Base-by-base conservation (phyloP, 53 echinoderm and acorn worm species). In the Echinarachnius parma region DNA sequence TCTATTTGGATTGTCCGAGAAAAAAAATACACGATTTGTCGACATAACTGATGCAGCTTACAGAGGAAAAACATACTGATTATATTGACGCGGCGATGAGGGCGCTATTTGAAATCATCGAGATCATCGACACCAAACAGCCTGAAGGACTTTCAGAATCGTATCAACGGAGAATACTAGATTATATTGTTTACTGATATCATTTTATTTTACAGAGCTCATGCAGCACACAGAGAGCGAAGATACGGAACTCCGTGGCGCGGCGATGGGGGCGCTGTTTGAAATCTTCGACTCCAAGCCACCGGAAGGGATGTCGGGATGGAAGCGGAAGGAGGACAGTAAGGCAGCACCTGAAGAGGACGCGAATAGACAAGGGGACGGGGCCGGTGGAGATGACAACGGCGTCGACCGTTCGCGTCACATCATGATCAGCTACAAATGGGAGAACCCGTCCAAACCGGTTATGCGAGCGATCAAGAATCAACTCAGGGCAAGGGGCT, bases 361-460 rank as follows among this genome's bases (percentile, higher is more conserved):
- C 22, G 14, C 46, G 39, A n/a, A n/a, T n/a, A n/a, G n/a, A n/a
- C 42, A 63, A 44, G 39, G 13, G 7, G 50, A 49, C 10, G 50
- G 19, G 19, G 4, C 50, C 11, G 19, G 18, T 14, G 57, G 4
- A 28, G 29, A 27, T 3, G 49, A 48, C 7, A 48, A 4, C 2
- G 20, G 3, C 2, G 13, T 13, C 7, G 13, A 39, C 13, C 34
- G 28, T 0, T 46, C 64, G 25, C 34, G 4, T 27, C 67, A 49
- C 50, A 67, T 67, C 67, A 67, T 67, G 67, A 46, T 67, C 20
- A 67, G 67, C 22, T 67, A 50, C 21, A 50, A 67, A 18, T 67
- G 67, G 67, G 67, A 67, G 20, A 46, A 68, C 34, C 68, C 68
- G 0, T 30, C 68, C 21, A 68, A 68, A 32, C 52, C 53, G 0